Percentiles rank a stretch among this genome's conserved stretches.
Conservation (phyloP, 2,888 invertebrate genomes). For the Margaritifera margaritifera region DNA sequence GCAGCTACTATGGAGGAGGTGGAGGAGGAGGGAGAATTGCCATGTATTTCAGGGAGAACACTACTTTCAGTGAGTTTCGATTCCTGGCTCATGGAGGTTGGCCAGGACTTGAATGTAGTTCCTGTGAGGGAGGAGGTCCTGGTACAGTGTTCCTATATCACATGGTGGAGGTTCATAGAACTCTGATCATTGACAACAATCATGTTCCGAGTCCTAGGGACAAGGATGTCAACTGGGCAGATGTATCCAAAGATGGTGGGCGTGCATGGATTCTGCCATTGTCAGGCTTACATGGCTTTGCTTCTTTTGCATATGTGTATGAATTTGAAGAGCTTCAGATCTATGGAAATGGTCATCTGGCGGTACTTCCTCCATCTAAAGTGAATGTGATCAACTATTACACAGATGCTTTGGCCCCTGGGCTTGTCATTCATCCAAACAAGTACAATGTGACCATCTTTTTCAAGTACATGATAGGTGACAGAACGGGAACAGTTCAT, state of each 20-base stretch:
- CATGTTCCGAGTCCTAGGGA: constrained; percentile 41
- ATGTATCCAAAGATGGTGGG: constrained; percentile 44
- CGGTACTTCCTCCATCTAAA: constrained; percentile 45
- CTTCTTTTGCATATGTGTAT: constrained; percentile 32
- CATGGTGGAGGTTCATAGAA: constrained; percentile 47
- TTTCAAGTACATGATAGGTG: constrained; percentile 64
- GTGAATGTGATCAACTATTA: constrained; percentile 25
- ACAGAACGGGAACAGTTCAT: constrained; percentile 58
- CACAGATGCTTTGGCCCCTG: constrained; percentile 24
- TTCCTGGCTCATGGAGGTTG: constrained; percentile 53
- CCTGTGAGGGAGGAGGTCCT: constrained; percentile 53
- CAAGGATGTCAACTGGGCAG: constrained; percentile 51
- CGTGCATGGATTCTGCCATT: constrained; percentile 59
- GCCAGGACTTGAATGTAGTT: constrained; percentile 31
- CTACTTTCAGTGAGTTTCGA: constrained; percentile 58
- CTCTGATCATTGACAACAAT: constrained; percentile 59
- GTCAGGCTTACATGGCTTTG: constrained; percentile 52
- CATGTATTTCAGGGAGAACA: constrained; percentile 53
- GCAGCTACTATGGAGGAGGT: constrained; percentile 38
- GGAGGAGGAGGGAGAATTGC: constrained; percentile 58
- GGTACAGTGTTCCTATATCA: constrained; percentile 61
- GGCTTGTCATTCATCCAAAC: constrained; percentile 12
- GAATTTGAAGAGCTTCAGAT: constrained; percentile 61
- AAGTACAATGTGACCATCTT: constrained; percentile 49
- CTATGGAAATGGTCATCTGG: constrained; percentile 60